These are phyloP conservation scores for Lophius piscatorius DNA, from an alignment of 2,113 vertebrate genomes.

Conservation along the genomic window DNA sequence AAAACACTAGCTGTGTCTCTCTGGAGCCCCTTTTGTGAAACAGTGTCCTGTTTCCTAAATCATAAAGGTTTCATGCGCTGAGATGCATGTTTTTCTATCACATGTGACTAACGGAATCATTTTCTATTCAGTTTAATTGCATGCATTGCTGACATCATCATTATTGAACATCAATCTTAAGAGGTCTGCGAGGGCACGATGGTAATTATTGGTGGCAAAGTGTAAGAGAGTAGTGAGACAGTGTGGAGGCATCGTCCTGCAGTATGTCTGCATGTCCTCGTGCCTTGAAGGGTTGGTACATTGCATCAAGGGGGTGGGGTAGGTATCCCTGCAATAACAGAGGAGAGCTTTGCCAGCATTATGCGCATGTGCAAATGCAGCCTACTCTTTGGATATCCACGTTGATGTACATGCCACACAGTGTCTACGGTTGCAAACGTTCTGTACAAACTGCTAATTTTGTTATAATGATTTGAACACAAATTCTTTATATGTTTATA, in stretches of 20 bases:
- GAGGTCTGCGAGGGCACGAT: conserved; percentile 4
- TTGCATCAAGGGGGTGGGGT: conserved; percentile 59
- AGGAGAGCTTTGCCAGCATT: conserved; percentile 53
- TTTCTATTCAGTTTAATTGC: conserved; percentile 35
- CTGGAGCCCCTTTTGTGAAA: conserved; percentile 40
- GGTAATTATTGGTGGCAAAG: conserved; percentile 13
- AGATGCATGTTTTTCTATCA: conserved; percentile 10
- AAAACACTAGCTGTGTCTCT: conserved; percentile 14
- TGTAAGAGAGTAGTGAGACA: conserved; percentile 12
- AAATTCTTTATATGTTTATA: no score
- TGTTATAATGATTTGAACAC: no score
- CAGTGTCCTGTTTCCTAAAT: conserved; percentile 14
- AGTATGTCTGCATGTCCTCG: conserved; percentile 19
- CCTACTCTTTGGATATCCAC: conserved; percentile 8
- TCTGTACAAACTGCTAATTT: background rate
- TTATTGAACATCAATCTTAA: conserved; percentile 28
- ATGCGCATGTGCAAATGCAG: conserved; percentile 61
- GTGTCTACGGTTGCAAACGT: background rate
- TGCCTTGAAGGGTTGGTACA: conserved; percentile 35
- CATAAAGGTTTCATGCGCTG: background rate
- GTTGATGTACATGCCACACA: conserved; percentile 19
- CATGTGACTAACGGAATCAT: conserved; percentile 12
- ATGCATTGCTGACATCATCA: conserved; percentile 44
- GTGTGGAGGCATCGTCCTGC: conserved; percentile 12
- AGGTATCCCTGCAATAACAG: conserved; percentile 59